These are phyloP conservation scores for Oostethus manadensis DNA, from an alignment of 2,113 vertebrate species.

Conservation along the genomic window DNA sequence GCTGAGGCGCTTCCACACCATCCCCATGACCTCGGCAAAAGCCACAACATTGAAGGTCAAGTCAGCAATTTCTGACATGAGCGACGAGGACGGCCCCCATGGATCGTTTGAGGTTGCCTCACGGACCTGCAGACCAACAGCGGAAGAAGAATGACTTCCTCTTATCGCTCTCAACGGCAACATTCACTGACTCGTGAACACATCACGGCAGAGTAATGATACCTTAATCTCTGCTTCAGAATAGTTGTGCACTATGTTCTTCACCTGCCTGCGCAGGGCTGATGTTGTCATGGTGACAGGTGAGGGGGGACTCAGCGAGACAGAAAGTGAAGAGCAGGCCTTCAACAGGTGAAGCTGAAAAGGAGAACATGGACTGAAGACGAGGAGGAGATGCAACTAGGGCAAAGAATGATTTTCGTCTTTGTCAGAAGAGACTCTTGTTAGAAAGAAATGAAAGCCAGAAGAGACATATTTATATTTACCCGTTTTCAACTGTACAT, in stretches of 20 bases:
- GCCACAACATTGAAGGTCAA: conserved; percentile 93
- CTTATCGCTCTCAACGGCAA: background rate
- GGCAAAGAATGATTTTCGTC: conserved; percentile 35
- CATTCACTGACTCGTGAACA: background rate
- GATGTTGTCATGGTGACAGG: conserved; percentile 86
- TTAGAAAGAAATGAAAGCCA: conserved; percentile 10
- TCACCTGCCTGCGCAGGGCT: conserved; percentile 90
- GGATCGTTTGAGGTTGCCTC: conserved; percentile 97
- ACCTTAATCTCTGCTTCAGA: conserved; percentile 95
- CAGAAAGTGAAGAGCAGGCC: conserved; percentile 15
- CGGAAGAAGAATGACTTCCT: background rate
- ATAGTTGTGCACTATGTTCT: conserved; percentile 97
- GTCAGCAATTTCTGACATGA: conserved; percentile 95
- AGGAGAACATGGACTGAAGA: conserved; percentile 4
- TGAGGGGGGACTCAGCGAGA: conserved; percentile 30
- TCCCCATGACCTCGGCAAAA: conserved; percentile 93
- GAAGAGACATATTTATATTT: background rate
- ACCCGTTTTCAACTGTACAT: background rate
- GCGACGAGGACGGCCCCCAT: conserved; percentile 91
- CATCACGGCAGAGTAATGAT: background rate
- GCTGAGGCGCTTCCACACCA: conserved; percentile 93
- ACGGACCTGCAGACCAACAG: conserved; percentile 59
- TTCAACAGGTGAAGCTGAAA: conserved; percentile 22
- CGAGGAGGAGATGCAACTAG: conserved; percentile 19
- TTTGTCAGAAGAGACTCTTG: conserved; percentile 39